phyloP scores from a whole-genome alignment of 1,140 invertebrate species.

The Aphelenchoides avenae region DNA sequence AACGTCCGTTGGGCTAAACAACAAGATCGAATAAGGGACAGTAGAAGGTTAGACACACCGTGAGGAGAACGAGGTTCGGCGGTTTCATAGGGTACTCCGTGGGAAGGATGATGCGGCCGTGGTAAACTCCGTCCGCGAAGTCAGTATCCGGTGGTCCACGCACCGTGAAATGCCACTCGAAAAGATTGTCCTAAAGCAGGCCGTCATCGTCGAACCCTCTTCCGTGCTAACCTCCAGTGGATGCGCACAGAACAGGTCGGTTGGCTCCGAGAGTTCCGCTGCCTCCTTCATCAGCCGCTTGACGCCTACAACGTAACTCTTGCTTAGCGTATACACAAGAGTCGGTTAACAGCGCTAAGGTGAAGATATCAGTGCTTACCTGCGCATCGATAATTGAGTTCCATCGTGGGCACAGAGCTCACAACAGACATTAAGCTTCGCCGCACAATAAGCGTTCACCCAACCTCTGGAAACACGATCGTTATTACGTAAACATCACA shows the following conservation, averaged over 20 bases:
- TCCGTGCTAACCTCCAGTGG: constrained; percentile 70
- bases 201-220: constrained; percentile 3
- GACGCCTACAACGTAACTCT: constrained; percentile 80
- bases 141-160: constrained; percentile 41
- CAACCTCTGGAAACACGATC: too few relatives aligned
- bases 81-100: constrained; percentile 96
- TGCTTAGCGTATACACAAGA: too few relatives aligned
- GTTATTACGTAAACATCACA: too few relatives aligned
- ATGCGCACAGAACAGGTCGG: constrained; percentile 82
- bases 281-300: constrained; percentile 90
- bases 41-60: constrained; percentile 65
- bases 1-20: constrained; percentile 81
- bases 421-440: too few relatives aligned
- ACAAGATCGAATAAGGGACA: constrained; percentile 11
- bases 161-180: constrained; percentile 95
- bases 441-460: too few relatives aligned
- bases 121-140: constrained; percentile 63
- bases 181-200: constrained; percentile 74
- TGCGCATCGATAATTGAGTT: too few relatives aligned
- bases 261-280: constrained; percentile 73
- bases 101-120: constrained; percentile 74
- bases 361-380: too few relatives aligned
- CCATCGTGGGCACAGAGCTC: too few relatives aligned
- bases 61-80: constrained; percentile 86
- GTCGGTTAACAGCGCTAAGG: too few relatives aligned